Base-by-base conservation (phyloP, 2,888 invertebrate species). In the Anoncus sp. region DNA sequence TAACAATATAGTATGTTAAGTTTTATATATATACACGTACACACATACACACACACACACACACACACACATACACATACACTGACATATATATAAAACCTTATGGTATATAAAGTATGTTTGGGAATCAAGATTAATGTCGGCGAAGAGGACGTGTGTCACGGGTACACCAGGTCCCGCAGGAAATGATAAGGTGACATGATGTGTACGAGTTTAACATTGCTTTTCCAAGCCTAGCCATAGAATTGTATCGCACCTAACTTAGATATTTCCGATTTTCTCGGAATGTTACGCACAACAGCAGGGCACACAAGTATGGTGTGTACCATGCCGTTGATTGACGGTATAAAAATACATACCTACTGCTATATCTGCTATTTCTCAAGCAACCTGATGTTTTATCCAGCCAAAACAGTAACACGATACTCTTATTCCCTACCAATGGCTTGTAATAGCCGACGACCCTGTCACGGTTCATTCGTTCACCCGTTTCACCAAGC, bases 101-200 rank as follows among this genome's bases (percentile, higher is more conserved):
- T 14, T 65, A 59, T 40, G 40, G 55, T 71, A 65, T 71, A 65
- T 43, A 67, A 57, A 60, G 57, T 69, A 53, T 45, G 82, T 83
- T 81, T 82, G 79, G 79, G 84, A 85, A 87, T 87, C 85, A 87
- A 87, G 87, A 87, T 87, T 88, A 86, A 88, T 87, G 87, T 83
- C 79, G 67, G 82, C 72, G 83, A 83, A 83, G 86, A 85, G 83
- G 83, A 55, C 63, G 71, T 62, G 65, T 62, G 60, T 43, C 24
- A 43, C 65, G 51, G 80, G 82, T 38, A 81, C 83, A 75, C 65
- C 3, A 16, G 3, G 45, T 45, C 45, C 38, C 38, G 10, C 38
- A 38, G 38, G 38, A 38, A 38, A 38, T 12, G 38, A 38, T 2
- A 12, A 38, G 10, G 10, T 38, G 38, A 38, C 12, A 7, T 2